These are phyloP conservation scores for Drosophila sordidula DNA, from an alignment of 2,888 invertebrate species.

Conservation along the genomic window DNA sequence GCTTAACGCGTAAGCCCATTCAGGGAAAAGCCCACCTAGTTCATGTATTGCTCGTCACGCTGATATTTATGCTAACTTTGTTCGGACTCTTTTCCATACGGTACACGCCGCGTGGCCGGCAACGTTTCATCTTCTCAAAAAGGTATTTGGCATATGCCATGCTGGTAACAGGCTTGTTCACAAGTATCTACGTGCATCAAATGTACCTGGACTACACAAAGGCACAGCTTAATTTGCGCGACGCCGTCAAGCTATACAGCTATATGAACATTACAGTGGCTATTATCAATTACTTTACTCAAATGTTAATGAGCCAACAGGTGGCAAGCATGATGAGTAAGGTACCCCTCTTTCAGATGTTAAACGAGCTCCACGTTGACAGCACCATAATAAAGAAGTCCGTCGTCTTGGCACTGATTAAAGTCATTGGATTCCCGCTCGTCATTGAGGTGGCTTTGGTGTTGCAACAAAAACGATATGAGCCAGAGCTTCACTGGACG, in stretches of 20 bases:
- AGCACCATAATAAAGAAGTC: conserved; percentile 33
- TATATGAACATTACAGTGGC: conserved; percentile 78
- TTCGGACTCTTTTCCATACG: conserved; percentile 67
- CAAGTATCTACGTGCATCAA: conserved; percentile 61
- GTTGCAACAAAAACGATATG: conserved; percentile 60
- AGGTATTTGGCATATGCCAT: conserved; percentile 63
- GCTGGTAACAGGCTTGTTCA: conserved; percentile 53
- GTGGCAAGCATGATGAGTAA: conserved; percentile 59
- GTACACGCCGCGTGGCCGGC: conserved; percentile 40
- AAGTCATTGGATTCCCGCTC: conserved; percentile 70
- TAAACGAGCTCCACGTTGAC: conserved; percentile 60
- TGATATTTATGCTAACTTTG: conserved; percentile 49
- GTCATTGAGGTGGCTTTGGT: conserved; percentile 66
- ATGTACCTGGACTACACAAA: conserved; percentile 65
- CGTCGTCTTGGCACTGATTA: conserved; percentile 56
- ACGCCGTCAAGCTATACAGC: conserved; percentile 74
- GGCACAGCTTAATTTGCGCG: conserved; percentile 65
- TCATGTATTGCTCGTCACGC: conserved; percentile 37
- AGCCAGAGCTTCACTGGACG: conserved; percentile 57
- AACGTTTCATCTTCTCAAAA: conserved; percentile 60
- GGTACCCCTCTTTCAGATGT: conserved; percentile 57
- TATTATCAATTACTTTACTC: conserved; percentile 64
- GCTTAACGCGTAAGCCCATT: conserved; percentile 37
- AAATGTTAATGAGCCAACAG: conserved; percentile 46
- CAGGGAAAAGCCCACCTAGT: conserved; percentile 38